Evolutionary conservation across 2,888 invertebrate genomes (phyloP).

Genomic region (Lasioglossum vierecki): DNA sequence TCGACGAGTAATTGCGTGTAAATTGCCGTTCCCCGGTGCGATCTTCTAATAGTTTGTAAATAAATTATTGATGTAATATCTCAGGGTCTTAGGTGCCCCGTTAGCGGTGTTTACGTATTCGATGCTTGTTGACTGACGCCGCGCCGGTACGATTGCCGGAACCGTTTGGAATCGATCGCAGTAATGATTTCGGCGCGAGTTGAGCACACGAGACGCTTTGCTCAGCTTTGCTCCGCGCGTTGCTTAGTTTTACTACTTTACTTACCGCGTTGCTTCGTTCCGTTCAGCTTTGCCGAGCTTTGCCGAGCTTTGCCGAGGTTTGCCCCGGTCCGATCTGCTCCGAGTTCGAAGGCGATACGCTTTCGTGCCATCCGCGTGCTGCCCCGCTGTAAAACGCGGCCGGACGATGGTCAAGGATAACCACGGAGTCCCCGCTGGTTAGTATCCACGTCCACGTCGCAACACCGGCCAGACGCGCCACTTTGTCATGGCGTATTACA

Average conservation of each 20-base stretch:
- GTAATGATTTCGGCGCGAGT: conserved; percentile 33
- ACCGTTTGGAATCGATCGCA: conserved; percentile 32
- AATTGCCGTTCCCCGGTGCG: conserved; percentile 16
- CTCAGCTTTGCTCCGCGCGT: background rate
- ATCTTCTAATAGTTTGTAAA: background rate
- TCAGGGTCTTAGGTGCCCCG: background rate
- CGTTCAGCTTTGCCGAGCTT: background rate
- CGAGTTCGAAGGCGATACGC: conserved; percentile 34
- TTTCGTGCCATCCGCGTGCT: conserved; percentile 40
- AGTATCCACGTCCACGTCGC: conserved; percentile 57
- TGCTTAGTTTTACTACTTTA: too few species aligned
- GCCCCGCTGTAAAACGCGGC: conserved; percentile 32
- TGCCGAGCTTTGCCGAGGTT: background rate
- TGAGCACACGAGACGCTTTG: conserved; percentile 2
- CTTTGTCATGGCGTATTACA: conserved; percentile 73
- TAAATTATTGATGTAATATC: conserved; percentile 47
- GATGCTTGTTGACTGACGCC: conserved; percentile 21
- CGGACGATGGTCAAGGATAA: conserved; percentile 70
- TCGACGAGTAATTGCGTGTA: conserved; percentile 24
- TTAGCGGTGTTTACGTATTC: conserved; percentile 44
- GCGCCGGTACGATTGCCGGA: conserved; percentile 36
- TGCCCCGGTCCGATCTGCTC: background rate
- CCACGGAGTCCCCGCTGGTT: background rate
- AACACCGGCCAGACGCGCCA: conserved; percentile 64
- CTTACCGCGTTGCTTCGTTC: too few species aligned